Evolutionary conservation across 53 echinoderm and acorn worm genomes (phyloP), one percentile per base, ranked within the genome.

Genomic region (Paelopatides confundens): DNA sequence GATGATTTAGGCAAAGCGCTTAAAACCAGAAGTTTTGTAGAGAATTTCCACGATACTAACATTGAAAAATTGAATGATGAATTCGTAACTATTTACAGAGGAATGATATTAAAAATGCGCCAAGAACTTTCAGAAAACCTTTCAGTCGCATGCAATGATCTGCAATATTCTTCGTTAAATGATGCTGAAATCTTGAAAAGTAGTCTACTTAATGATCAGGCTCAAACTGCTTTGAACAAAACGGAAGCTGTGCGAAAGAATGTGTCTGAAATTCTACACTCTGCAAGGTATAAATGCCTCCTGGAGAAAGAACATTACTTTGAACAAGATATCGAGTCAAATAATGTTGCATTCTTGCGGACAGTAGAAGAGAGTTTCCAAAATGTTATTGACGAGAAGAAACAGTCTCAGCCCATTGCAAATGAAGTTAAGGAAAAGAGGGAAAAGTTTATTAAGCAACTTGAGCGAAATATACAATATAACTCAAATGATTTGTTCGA

Each of bases 61-160:
- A 5, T 76, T 11, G 76, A 76, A 76, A 76, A 76, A 2, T 40
- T 76, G 1, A 76, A 76, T 9, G 76, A 76, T 39, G 76, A 76
- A 36, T 76, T 76, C 23, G 43, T 76, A 36, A n/a, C 28, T 38
- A n/a, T 28, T 2, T 76, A 76, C 10, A 37, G 76, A 5, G 76
- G 39, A 21, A 28, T 36, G 40, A 39, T 76, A 6, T 40, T 76
- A 8, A 37, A 21, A 43, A 14, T 76, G 21, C 21, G 39, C 21
- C 40, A 47, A 23, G 76, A 76, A 0, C 76, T 76, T 7, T 37
- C 29, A 14, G 48, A 47, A 27, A 24, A 43, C 24, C 76, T 76
- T 0, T 21, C 76, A 47, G 7, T 47, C 5, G 76, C 76, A 3
- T 76, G 76, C 17, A 76, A 47, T 47, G 48, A 76, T 7, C 23